Percentiles rank a stretch among this genome's conserved stretches.
Evolutionary conservation across 2,797 vertebrate species (phyloP).

Genomic region (Austrolebias charrua): DNA sequence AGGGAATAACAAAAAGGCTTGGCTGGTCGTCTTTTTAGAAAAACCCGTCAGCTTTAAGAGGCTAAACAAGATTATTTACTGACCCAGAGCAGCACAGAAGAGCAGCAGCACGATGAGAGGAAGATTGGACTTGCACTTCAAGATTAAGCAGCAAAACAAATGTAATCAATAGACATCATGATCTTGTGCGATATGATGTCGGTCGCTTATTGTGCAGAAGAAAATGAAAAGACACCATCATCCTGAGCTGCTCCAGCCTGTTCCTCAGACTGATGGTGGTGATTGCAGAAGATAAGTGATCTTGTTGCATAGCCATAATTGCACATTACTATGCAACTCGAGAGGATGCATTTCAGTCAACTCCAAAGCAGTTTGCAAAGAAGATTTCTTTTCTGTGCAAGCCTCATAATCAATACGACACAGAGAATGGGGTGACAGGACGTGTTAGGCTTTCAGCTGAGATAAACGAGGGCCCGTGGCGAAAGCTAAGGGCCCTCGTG

Average conservation of each 20-base stretch:
- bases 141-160: slow-evolving; percentile 53
- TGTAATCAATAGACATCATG: slow-evolving; percentile 52
- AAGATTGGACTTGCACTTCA: slow-evolving; percentile 26
- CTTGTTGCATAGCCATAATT: slow-evolving; percentile 27
- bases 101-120: slow-evolving; percentile 9
- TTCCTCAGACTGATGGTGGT: slow-evolving; percentile 34
- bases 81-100: slow-evolving; percentile 4
- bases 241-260: slow-evolving; percentile 20
- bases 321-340: slow-evolving; percentile 28
- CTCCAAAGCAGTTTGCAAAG: slow-evolving; percentile 33
- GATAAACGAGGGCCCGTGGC: slow-evolving; percentile 37
- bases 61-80: slow-evolving; percentile 42
- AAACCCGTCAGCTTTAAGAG: slow-evolving; percentile 29
- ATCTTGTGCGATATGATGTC: slow-evolving; percentile 27
- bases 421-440: slow-evolving; percentile 22
- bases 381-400: slow-evolving; percentile 21
- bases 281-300: slow-evolving; percentile 45
- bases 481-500: slow-evolving; percentile 12
- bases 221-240: slow-evolving; percentile 20
- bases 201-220: slow-evolving; percentile 34
- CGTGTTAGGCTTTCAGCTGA: slow-evolving; percentile 13
- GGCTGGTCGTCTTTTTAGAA: slow-evolving; percentile 31
- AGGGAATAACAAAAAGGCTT: slow-evolving; percentile 51
- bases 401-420: slow-evolving; percentile 12
- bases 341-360: slow-evolving; percentile 31